These are phyloP conservation scores for Discoglossus pictus DNA, from an alignment of 2,797 vertebrate species.

Conservation along the genomic window DNA sequence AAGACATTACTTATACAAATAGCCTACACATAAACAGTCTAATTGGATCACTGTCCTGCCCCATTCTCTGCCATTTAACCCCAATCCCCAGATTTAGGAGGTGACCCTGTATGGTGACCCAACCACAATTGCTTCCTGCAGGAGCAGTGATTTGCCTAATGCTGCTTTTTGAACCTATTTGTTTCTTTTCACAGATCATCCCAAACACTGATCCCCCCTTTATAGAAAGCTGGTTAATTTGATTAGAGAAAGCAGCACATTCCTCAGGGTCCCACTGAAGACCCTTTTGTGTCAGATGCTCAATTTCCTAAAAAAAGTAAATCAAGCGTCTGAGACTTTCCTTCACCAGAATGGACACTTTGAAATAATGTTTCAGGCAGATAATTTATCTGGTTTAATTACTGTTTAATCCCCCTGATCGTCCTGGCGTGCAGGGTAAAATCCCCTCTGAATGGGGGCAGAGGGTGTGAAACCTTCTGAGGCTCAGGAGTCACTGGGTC, in stretches of 20 bases:
- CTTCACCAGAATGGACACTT: constrained; percentile 72
- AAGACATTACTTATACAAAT: too few species aligned
- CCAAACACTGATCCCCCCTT: constrained; percentile 23
- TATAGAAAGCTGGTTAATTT: constrained; percentile 51
- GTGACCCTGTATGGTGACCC: constrained; percentile 16
- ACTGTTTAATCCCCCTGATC: constrained; percentile 88
- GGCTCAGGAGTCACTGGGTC: constrained; percentile 52
- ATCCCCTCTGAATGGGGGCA: constrained; percentile 79
- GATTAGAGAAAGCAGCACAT: constrained; percentile 49
- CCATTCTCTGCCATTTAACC: background rate
- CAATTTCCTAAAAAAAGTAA: constrained; percentile 57
- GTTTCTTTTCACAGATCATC: constrained; percentile 44
- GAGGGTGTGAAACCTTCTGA: constrained; percentile 66
- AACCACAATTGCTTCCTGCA: constrained; percentile 43
- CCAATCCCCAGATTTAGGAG: background rate
- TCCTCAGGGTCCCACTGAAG: constrained; percentile 42
- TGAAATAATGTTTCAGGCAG: constrained; percentile 69
- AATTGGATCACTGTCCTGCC: too few species aligned
- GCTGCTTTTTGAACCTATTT: constrained; percentile 44
- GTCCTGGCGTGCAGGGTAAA: constrained; percentile 81
- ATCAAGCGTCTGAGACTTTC: constrained; percentile 71
- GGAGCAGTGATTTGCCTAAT: constrained; percentile 46
- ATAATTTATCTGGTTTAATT: constrained; percentile 85
- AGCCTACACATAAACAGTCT: too few species aligned
- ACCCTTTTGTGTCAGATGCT: constrained; percentile 46